phyloP scores from a whole-genome alignment of 2,113 vertebrate genomes.

The Eudorcas thomsonii region DNA sequence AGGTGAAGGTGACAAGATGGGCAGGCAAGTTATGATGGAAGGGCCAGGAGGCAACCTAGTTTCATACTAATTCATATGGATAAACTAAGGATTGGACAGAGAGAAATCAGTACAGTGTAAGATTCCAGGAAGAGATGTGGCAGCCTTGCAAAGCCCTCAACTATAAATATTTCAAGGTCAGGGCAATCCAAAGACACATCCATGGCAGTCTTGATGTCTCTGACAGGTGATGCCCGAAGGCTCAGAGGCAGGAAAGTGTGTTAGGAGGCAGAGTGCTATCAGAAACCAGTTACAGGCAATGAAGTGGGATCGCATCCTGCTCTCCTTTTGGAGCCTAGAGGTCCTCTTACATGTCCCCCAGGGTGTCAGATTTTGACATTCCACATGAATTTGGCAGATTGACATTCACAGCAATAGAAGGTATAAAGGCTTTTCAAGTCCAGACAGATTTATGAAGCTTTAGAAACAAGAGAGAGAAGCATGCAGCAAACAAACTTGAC shows the following conservation, averaged over 20 bases:
- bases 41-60: background rate
- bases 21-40: background rate
- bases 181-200: constrained; percentile 3
- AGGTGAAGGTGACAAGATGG: background rate
- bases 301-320: background rate
- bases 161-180: constrained; percentile 52
- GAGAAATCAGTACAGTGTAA: background rate
- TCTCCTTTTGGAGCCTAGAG: constrained; percentile 21
- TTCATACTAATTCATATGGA: background rate
- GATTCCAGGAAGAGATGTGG: background rate
- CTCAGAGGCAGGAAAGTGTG: background rate
- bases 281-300: background rate
- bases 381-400: constrained; percentile 37
- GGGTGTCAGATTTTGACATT: constrained; percentile 50
- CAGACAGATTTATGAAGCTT: constrained; percentile 43
- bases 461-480: constrained; percentile 34
- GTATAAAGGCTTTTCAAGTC: constrained; percentile 60
- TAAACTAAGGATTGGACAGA: background rate
- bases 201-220: background rate
- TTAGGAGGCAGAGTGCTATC: background rate
- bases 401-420: constrained; percentile 57
- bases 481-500: background rate
- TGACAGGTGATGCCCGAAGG: constrained; percentile 24
- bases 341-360: background rate
- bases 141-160: background rate